phyloP scores from a whole-genome alignment of 2,888 invertebrate genomes.

The Deilephila elpenor region DNA sequence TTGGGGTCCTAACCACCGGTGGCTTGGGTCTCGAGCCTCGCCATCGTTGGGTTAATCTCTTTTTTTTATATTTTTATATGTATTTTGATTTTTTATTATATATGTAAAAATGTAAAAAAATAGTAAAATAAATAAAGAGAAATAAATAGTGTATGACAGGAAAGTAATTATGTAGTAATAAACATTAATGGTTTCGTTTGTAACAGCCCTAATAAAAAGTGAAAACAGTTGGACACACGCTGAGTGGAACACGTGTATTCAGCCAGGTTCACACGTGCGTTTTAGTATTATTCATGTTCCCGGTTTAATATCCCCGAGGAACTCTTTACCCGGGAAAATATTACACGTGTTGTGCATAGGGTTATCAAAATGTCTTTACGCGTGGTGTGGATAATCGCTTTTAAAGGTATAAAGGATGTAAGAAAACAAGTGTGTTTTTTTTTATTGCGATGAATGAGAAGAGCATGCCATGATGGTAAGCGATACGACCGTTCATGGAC shows the following conservation, averaged over 20 bases:
- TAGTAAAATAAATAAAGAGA: too few species aligned
- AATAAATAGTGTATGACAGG: constrained; percentile 24
- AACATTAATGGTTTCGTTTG: constrained; percentile 44
- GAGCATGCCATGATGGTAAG: too few species aligned
- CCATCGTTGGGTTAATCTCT: too few species aligned
- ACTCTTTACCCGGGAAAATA: background rate
- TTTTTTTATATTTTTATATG: too few species aligned
- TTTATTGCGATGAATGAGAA: background rate
- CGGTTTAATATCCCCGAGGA: constrained; percentile 1
- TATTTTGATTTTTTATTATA: too few species aligned
- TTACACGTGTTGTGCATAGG: background rate
- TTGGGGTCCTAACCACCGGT: too few species aligned
- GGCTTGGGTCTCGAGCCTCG: too few species aligned
- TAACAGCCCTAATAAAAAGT: constrained; percentile 60
- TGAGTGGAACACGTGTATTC: constrained; percentile 5
- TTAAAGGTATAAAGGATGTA: background rate
- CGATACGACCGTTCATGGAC: too few species aligned
- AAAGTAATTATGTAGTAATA: constrained; percentile 28
- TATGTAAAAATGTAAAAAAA: too few species aligned
- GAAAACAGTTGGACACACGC: constrained; percentile 45
- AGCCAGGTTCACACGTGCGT: background rate
- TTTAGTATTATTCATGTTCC: constrained; percentile 1
- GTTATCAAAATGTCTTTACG: background rate
- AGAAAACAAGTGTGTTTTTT: background rate
- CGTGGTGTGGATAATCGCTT: background rate